Base-by-base conservation (phyloP, 2,113 vertebrate genomes). In the Phalacrocorax pelagicus region DNA sequence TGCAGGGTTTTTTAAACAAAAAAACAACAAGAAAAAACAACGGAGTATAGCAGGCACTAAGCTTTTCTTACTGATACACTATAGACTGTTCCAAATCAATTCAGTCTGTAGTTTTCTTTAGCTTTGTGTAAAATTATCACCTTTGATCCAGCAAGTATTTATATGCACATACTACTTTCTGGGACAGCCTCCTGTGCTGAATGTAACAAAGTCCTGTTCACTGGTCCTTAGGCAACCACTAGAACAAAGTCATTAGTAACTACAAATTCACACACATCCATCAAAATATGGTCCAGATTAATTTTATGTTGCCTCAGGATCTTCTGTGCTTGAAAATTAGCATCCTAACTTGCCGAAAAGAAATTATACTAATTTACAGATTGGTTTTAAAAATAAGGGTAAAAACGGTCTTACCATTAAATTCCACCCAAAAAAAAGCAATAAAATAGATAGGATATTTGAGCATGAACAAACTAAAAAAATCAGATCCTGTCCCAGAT, bases 181-280 rank as follows among this genome's bases (percentile, higher is more conserved):
- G 69, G 38, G 87, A 78, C 81, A 10, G 19, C 71, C 92, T 90
- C 44, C 38, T 63, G 23, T 30, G 22, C 24, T 69, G 57, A 59
- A 40, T 29, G 55, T 58, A 81, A 63, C 30, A 17, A 83, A 90
- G 86, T 88, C 75, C 32, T 67, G n/a, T 47, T 82, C 83, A n/a
- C 79, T 92, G 32, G 36, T 96, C 77, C 82, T 80, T 88, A 86
- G 38, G 94, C 94, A 96, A 95, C 88, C 59, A 75, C 13, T 51
- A 74, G 63, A 82, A 90, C 20, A 62, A 72, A 69, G 47, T 94
- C 93, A 88, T 88, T 93, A 77, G 65, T 54, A 77, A 59, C 77
- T 66, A 71, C 65, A 67, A 81, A 90, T 81, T 86, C 82, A 86
- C 67, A 81, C 69, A 47, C 24, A 72, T 57, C 61, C 69, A 86